phyloP scores from a whole-genome alignment of 1,140 invertebrate species.

The Trissolcus basalis region DNA sequence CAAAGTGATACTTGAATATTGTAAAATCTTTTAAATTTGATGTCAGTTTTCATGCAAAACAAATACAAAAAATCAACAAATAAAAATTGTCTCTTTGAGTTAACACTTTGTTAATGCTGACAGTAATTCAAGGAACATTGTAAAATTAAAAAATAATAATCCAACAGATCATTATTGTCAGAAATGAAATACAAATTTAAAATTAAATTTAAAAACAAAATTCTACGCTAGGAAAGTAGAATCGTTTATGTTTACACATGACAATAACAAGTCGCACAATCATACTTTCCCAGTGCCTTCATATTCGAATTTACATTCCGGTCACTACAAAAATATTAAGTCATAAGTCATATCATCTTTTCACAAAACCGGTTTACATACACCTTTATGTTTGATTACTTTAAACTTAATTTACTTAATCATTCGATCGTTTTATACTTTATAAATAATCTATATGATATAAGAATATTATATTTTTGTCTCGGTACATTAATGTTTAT shows the following conservation, averaged over 20 bases:
- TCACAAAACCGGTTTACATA: constrained; percentile 24
- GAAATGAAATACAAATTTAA: not conserved
- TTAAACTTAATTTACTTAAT: constrained; percentile 37
- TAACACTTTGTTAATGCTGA: not conserved
- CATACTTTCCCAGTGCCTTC: not conserved
- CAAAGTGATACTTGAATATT: not conserved
- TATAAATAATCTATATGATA: constrained; percentile 43
- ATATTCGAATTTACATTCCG: constrained; percentile 2
- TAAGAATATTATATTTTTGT: constrained; percentile 46
- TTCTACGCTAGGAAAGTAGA: too few relatives aligned
- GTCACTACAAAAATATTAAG: constrained; percentile 32
- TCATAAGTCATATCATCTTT: constrained; percentile 17
- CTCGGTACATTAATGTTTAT: constrained; percentile 19
- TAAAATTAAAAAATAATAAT: constrained; percentile 9
- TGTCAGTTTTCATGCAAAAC: not conserved
- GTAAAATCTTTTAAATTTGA: constrained; percentile 1
- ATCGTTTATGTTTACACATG: constrained; percentile 1
- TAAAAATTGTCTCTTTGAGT: not conserved
- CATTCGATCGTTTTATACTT: constrained; percentile 15
- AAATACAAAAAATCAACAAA: not conserved
- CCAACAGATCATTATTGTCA: not conserved
- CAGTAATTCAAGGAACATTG: constrained; percentile 17
- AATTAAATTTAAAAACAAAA: too few relatives aligned
- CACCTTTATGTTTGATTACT: constrained; percentile 32
- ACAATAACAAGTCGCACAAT: constrained; percentile 7